A percentile compares a stretch with the other conserved stretches of the same genome.
phyloP scores from a whole-genome alignment of 2,888 invertebrate genomes.

The Mythimna lalbum region DNA sequence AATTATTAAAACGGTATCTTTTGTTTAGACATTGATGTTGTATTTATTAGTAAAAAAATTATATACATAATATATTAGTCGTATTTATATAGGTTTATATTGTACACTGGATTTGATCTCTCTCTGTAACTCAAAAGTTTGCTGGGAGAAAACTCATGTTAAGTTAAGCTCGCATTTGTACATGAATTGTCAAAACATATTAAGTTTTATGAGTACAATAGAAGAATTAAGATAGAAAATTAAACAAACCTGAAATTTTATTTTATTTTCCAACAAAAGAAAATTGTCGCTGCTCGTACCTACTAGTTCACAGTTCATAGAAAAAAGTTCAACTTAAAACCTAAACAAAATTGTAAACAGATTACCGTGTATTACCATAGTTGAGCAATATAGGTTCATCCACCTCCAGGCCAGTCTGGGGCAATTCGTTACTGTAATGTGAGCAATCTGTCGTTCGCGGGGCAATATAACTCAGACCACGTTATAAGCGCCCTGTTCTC shows the following conservation, averaged over 20 bases:
- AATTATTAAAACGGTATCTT: neutral
- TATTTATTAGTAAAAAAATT: too few relatives aligned
- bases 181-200: too few relatives aligned
- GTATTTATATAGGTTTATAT: too few relatives aligned
- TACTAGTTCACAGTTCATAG: neutral
- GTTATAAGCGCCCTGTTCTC: slow-evolving; percentile 69
- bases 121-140: too few relatives aligned
- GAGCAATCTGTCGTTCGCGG: slow-evolving; percentile 85
- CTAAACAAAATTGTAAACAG: slow-evolving; percentile 22
- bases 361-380: slow-evolving; percentile 52
- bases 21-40: too few relatives aligned
- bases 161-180: too few relatives aligned
- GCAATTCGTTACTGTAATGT: slow-evolving; percentile 87
- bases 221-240: neutral
- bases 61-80: too few relatives aligned
- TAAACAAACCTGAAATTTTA: neutral
- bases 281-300: neutral
- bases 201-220: too few relatives aligned
- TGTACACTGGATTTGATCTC: too few relatives aligned
- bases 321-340: neutral
- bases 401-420: slow-evolving; percentile 81
- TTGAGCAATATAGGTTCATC: slow-evolving; percentile 72
- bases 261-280: neutral
- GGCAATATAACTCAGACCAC: slow-evolving; percentile 70
- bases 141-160: too few relatives aligned